phyloP scores from a whole-genome alignment of 1,140 invertebrate species.

The Magallana angulata region DNA sequence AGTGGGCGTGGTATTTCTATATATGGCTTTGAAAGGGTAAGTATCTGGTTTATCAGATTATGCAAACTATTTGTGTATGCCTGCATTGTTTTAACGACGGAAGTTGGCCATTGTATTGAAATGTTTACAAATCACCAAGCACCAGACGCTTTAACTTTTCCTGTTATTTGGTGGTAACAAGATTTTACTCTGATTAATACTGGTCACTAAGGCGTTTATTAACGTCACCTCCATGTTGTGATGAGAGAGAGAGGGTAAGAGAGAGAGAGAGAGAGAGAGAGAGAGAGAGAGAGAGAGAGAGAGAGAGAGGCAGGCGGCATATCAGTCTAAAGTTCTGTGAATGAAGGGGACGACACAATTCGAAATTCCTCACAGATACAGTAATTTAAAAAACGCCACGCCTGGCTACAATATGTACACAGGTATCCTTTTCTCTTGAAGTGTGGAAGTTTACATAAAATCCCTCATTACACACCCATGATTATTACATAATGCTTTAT shows the following conservation, averaged over 20 bases:
- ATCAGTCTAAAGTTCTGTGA: background rate
- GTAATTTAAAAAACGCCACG: background rate
- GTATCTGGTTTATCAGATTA: background rate
- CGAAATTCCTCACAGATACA: background rate
- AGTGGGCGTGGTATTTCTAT: background rate
- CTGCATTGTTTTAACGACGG: constrained; percentile 26
- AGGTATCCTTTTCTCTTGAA: background rate
- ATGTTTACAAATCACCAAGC: constrained; percentile 8
- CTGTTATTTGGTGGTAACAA: constrained; percentile 27
- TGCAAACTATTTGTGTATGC: background rate
- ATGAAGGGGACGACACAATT: background rate
- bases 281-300: background rate
- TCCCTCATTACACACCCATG: background rate
- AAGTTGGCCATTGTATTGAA: constrained; percentile 10
- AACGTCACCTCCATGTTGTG: background rate
- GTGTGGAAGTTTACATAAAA: background rate
- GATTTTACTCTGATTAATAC: background rate
- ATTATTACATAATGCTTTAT: background rate
- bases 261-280: background rate
- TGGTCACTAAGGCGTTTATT: background rate
- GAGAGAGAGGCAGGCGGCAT: background rate
- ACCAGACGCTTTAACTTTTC: background rate
- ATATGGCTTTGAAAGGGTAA: background rate
- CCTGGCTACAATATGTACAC: background rate
- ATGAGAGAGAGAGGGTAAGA: background rate